Percentiles rank a stretch among this genome's conserved stretches.
Conservation (phyloP, 2,888 invertebrate species). For the Cetonia aurata region DNA sequence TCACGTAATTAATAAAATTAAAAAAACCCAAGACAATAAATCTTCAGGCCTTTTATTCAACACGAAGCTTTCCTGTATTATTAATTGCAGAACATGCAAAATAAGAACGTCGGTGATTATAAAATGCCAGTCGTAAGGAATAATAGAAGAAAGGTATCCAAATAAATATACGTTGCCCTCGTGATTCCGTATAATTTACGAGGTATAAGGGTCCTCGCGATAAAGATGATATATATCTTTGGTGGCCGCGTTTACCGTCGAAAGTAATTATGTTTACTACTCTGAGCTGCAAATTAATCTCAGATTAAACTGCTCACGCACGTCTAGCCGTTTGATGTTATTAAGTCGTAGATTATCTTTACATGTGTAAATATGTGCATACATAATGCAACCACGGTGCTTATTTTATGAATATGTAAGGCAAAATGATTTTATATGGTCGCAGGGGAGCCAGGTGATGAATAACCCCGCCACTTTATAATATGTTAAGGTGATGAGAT, state of each 20-base stretch:
- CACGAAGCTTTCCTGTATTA: constrained; percentile 19
- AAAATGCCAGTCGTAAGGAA: constrained; percentile 5
- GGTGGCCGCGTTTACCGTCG: constrained; percentile 3
- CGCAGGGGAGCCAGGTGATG: constrained; percentile 1
- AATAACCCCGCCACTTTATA: constrained; percentile 3
- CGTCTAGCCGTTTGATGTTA: constrained; percentile 27
- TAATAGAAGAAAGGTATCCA: constrained; percentile 8
- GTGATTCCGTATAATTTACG: constrained; percentile 25
- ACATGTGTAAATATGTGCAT: background rate
- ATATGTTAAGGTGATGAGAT: background rate
- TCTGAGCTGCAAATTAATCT: constrained; percentile 29
- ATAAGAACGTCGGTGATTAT: constrained; percentile 27
- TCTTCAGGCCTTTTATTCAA: constrained; percentile 13
- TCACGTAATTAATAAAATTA: constrained; percentile 12
- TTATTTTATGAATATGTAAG: constrained; percentile 6
- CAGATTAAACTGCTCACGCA: constrained; percentile 23
- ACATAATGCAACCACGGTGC: background rate
- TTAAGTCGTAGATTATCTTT: constrained; percentile 26
- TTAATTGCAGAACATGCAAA: constrained; percentile 16
- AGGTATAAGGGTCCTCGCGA: constrained; percentile 16
- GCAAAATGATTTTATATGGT: constrained; percentile 12
- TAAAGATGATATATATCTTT: constrained; percentile 36
- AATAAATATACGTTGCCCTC: constrained; percentile 1
- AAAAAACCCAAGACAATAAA: constrained; percentile 21
- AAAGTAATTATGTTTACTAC: constrained; percentile 27